Percentiles rank a stretch among this genome's conserved stretches.
These are phyloP conservation scores for Gallinago nigripennis DNA, from an alignment of 2,797 vertebrate genomes.

Conservation along the genomic window DNA sequence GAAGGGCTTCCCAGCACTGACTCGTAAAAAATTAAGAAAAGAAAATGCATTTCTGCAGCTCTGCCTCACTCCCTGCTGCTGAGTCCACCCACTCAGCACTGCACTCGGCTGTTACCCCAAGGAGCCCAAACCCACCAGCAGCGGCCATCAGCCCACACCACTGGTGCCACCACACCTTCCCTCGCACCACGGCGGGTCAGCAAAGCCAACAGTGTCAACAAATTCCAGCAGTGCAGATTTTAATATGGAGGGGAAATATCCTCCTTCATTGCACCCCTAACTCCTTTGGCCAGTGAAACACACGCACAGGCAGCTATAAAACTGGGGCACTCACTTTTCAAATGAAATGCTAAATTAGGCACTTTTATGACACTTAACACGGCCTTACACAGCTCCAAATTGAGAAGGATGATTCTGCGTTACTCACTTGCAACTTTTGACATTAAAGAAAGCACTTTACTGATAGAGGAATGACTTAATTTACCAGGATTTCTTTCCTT, in stretches of 20 bases:
- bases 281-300: not conserved
- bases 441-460: not conserved
- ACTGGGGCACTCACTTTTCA: not conserved
- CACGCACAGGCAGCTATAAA: not conserved
- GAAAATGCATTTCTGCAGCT: not conserved
- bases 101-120: not conserved
- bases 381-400: not conserved
- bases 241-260: rapidly evolving
- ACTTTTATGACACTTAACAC: not conserved
- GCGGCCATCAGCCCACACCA: rapidly evolving
- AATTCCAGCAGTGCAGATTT: not conserved
- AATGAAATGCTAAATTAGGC: not conserved
- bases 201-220: not conserved
- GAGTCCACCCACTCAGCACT: not conserved
- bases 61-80: not conserved
- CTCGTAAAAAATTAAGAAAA: rapidly evolving
- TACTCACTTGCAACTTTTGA: not conserved
- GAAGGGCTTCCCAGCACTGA: not conserved
- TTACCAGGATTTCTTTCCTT: not conserved
- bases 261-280: not conserved
- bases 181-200: rapidly evolving
- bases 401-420: not conserved
- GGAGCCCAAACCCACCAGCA: not conserved
- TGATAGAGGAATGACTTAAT: not conserved
- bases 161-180: rapidly evolving